Percentiles rank a stretch among this genome's conserved stretches.
These are phyloP conservation scores for Sycophila texana DNA, from an alignment of 2,888 invertebrate genomes.

Conservation along the genomic window DNA sequence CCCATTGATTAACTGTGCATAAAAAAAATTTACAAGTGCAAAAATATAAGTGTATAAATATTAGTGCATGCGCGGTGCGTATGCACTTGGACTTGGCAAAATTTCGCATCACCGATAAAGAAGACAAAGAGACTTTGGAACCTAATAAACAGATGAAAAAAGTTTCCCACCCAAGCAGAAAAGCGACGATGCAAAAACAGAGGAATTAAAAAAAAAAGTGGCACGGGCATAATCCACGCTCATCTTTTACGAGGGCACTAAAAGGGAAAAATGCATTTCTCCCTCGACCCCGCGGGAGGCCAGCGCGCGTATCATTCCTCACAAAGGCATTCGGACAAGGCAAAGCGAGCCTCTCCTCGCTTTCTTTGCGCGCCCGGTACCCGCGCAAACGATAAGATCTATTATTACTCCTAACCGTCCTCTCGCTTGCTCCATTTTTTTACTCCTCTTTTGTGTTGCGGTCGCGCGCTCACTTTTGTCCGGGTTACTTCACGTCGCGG, in stretches of 20 bases:
- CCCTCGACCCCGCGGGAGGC: not conserved
- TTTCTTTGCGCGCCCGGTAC: not conserved
- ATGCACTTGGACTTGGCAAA: too few species aligned
- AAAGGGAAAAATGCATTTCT: conserved; percentile 40
- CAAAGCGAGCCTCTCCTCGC: not conserved
- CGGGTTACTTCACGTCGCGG: not conserved
- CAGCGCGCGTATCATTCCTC: conserved; percentile 34
- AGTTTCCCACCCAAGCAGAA: conserved; percentile 1
- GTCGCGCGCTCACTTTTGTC: not conserved
- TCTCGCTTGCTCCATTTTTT: not conserved
- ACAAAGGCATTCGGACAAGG: conserved; percentile 17
- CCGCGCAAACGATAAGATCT: conserved; percentile 19
- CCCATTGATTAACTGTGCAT: too few species aligned
- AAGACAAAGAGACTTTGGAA: not conserved
- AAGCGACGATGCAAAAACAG: not conserved
- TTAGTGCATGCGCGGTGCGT: too few species aligned
- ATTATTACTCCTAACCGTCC: conserved; percentile 20
- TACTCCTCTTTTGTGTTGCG: not conserved
- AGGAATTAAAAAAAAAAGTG: conserved; percentile 6
- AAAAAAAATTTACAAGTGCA: too few species aligned
- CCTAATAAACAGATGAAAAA: conserved; percentile 34
- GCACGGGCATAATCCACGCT: conserved; percentile 30
- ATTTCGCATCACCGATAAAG: not conserved
- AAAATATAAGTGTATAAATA: too few species aligned
- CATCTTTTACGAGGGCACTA: conserved; percentile 47